Evolutionary conservation across 2,113 vertebrate species (phyloP).

Genomic region (Lycaon pictus): DNA sequence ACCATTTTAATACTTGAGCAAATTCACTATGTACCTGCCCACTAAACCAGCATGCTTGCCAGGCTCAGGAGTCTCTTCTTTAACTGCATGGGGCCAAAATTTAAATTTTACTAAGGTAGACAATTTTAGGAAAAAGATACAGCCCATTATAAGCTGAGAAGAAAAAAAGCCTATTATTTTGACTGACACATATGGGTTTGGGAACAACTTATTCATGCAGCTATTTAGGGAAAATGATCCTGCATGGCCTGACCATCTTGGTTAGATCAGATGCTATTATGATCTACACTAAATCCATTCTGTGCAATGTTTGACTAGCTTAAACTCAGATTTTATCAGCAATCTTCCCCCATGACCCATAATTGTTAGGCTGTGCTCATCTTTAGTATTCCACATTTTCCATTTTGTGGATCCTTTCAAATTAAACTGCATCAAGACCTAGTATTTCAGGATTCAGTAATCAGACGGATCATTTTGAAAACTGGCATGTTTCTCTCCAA

Average conservation of each 20-base stretch:
- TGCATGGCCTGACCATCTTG: background rate
- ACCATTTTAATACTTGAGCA: background rate
- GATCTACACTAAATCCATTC: background rate
- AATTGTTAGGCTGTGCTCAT: background rate
- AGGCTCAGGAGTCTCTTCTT: background rate
- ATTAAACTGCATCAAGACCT: background rate
- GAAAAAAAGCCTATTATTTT: background rate
- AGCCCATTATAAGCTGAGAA: background rate
- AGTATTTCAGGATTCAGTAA: background rate
- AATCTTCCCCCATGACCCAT: background rate
- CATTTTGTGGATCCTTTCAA: background rate
- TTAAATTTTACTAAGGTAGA: background rate
- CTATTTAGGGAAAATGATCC: constrained; percentile 9
- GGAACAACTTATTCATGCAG: background rate
- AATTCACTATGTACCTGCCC: background rate
- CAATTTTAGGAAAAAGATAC: background rate
- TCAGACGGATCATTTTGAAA: background rate
- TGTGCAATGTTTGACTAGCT: background rate
- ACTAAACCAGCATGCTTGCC: background rate
- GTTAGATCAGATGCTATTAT: background rate
- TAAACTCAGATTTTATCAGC: background rate
- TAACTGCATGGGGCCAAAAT: background rate
- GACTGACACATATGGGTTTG: background rate
- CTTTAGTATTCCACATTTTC: background rate
- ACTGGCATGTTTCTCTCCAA: background rate